phyloP scores from a whole-genome alignment of 1,140 invertebrate species.

The Anagrus nilaparvatae region DNA sequence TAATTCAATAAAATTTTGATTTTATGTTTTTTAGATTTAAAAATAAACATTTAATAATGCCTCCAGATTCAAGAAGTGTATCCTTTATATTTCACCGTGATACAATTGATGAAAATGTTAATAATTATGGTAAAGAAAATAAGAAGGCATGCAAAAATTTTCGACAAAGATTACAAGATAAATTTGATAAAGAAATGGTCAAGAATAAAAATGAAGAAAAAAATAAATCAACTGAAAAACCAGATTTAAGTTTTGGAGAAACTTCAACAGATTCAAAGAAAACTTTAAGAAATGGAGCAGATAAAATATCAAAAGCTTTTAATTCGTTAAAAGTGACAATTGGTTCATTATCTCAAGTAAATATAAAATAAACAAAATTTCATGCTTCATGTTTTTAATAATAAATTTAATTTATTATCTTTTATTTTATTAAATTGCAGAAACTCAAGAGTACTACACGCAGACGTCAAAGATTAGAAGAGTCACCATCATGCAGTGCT shows the following conservation, averaged over 20 bases:
- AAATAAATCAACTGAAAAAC: constrained; percentile 20
- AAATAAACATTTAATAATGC: constrained; percentile 23
- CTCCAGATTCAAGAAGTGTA: constrained; percentile 38
- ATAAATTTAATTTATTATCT: constrained; percentile 8
- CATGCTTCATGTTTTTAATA: constrained; percentile 12
- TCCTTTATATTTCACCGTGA: constrained; percentile 40
- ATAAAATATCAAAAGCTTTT: constrained; percentile 49
- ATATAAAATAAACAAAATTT: constrained; percentile 7
- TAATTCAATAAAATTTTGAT: no score
- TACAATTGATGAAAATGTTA: constrained; percentile 20
- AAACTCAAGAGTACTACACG: constrained; percentile 48
- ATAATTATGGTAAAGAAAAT: constrained; percentile 16
- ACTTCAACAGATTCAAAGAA: constrained; percentile 40
- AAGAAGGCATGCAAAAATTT: constrained; percentile 27
- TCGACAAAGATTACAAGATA: constrained; percentile 36
- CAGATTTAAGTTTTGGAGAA: constrained; percentile 31
- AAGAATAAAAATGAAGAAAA: constrained; percentile 20
- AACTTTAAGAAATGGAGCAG: constrained; percentile 42
- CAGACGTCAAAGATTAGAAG: constrained; percentile 46
- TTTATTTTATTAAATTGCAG: constrained; percentile 25
- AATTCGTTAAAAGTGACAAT: constrained; percentile 46
- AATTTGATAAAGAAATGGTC: constrained; percentile 35
- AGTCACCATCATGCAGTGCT: constrained; percentile 38
- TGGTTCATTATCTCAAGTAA: constrained; percentile 49
- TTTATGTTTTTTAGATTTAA: neutral